Conservation (phyloP, 1,140 invertebrate genomes). For the Tetragnatha versicolor region DNA sequence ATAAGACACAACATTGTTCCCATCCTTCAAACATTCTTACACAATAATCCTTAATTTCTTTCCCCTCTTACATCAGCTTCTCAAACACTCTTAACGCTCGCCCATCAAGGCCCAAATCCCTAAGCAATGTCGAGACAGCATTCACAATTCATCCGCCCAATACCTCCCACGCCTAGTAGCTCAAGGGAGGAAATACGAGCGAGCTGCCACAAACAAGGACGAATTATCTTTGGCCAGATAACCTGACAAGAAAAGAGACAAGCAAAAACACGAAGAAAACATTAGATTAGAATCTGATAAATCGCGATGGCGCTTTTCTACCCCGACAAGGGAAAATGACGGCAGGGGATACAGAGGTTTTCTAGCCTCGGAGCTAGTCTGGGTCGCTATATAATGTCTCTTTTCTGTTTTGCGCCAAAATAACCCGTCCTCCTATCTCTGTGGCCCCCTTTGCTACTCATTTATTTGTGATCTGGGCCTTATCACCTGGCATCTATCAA, state of each 20-base stretch:
- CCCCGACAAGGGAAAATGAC: slow-evolving; percentile 30
- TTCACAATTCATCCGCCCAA: no score
- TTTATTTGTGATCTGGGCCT: slow-evolving; percentile 18
- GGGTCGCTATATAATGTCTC: slow-evolving; percentile 5
- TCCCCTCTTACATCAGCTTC: no score
- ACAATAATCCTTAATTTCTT: no score
- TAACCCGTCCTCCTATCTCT: not conserved
- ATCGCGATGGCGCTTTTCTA: slow-evolving; percentile 22
- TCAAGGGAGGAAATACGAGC: not conserved
- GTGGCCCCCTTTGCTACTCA: slow-evolving; percentile 5
- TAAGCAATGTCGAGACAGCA: no score
- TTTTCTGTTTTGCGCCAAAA: not conserved
- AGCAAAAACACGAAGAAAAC: slow-evolving; percentile 32
- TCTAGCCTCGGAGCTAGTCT: slow-evolving; percentile 4
- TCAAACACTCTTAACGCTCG: no score
- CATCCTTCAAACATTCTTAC: no score
- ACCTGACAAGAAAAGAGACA: slow-evolving; percentile 35
- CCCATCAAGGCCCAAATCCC: no score
- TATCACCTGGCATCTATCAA: slow-evolving; percentile 28
- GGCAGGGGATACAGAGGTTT: slow-evolving; percentile 31
- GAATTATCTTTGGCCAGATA: slow-evolving; percentile 24
- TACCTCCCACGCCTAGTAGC: no score
- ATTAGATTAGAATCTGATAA: slow-evolving; percentile 50
- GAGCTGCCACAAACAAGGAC: slow-evolving; percentile 31
- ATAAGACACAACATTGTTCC: no score